Base-by-base conservation (phyloP, 2,888 invertebrate genomes). In the Margaritifera margaritifera region DNA sequence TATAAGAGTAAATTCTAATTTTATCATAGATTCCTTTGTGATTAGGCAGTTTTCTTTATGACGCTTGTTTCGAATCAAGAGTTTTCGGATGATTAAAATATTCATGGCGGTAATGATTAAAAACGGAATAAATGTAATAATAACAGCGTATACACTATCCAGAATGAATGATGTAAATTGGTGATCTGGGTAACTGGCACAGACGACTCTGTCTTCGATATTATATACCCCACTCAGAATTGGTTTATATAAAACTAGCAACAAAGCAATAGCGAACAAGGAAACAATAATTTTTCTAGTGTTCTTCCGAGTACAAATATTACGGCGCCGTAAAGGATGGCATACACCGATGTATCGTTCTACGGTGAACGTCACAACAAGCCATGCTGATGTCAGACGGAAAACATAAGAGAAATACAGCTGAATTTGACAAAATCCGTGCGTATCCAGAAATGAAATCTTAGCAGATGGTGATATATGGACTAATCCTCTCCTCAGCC, bases 391-490 rank as follows among this genome's bases (percentile, higher is more conserved):
- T 55, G 87, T 69, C 58, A 88, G 84, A 4, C 88, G 77, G 53
- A 81, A 83, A 20, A 82, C 75, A 69, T 88, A 88, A 50, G 93
- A 93, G 18, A 93, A 84, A 87, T 95, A 96, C 93, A 92, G 80
- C 94, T 92, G 58, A 93, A 89, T 82, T 95, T 94, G 91, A 92
- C 92, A 59, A 92, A 80, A 42, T 20, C 81, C 81, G n/a, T 77
- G 64, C 19, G 62, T 71, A 22, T 82, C 79, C 20, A 84, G 62
- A 53, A 84, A 80, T 8, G 62, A 51, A 4, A 82, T 66, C 11
- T 66, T 58, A 19, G 66, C 31, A 6, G 71, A 69, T 0, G 78
- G 76, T 18, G 64, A 64, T 31, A 80, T 71, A 52, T 72, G 69
- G 1, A 70, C 62, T n/a, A 82, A 62, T 19, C 88, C 88, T 22